Evolutionary conservation across 2,113 vertebrate genomes (phyloP).

Genomic region (Dissostichus mawsoni): DNA sequence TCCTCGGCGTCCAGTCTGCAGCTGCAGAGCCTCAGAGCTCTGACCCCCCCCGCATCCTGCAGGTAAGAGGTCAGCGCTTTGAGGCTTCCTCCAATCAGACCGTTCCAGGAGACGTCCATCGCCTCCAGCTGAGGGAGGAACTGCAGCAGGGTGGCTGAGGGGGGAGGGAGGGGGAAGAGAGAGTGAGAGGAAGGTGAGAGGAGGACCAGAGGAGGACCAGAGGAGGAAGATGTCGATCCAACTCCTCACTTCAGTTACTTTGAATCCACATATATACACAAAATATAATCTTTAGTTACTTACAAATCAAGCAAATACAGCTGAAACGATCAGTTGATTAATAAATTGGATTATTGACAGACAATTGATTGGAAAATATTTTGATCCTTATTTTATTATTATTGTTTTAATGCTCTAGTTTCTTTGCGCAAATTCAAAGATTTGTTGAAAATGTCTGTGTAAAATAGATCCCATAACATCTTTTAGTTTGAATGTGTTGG

Average conservation of each 20-base stretch:
- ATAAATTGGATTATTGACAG: neutral
- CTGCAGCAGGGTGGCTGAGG: constrained; percentile 81
- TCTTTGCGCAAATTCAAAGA: too few species aligned
- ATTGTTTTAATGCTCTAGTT: too few species aligned
- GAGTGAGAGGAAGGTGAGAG: neutral
- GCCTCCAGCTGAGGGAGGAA: constrained; percentile 88
- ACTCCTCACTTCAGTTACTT: too few species aligned
- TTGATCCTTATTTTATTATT: too few species aligned
- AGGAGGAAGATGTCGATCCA: neutral
- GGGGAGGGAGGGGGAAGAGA: neutral
- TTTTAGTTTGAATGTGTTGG: too few species aligned
- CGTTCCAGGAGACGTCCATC: constrained; percentile 91
- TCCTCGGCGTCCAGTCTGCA: constrained; percentile 88
- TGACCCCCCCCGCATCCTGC: constrained; percentile 81
- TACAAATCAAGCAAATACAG: neutral
- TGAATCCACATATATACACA: too few species aligned
- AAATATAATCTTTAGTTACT: too few species aligned
- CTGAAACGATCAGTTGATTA: neutral
- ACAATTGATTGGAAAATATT: too few species aligned
- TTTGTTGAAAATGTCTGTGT: too few species aligned
- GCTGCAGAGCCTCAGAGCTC: constrained; percentile 85
- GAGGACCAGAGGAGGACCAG: neutral
- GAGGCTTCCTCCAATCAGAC: constrained; percentile 86
- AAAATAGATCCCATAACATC: too few species aligned
- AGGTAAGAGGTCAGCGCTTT: constrained; percentile 82